A percentile compares a stretch with the other conserved stretches of the same genome.
Evolutionary conservation across 2,888 invertebrate species (phyloP).

Genomic region (Lathronympha strigana): DNA sequence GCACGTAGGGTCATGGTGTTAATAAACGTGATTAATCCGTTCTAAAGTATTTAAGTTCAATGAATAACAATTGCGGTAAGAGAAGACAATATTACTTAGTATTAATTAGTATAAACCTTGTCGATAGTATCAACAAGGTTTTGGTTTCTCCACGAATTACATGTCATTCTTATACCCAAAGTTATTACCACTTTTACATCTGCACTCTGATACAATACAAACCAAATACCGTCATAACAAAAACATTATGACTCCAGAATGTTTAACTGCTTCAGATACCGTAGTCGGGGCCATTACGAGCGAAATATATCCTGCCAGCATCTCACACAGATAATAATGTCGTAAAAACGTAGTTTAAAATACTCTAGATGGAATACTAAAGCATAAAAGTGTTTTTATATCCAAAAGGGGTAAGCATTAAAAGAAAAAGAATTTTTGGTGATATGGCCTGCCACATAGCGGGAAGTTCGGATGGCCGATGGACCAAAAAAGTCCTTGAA

Average conservation of each 20-base stretch:
- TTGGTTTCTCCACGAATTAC: background rate
- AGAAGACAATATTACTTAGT: no score
- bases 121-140: background rate
- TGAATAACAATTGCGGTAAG: no score
- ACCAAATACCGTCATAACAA: conserved; percentile 19
- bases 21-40: no score
- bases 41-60: no score
- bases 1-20: no score
- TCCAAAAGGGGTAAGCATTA: conserved; percentile 66
- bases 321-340: conserved; percentile 61
- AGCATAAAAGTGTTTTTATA: conserved; percentile 62
- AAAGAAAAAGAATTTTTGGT: conserved; percentile 47
- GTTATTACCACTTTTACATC: conserved; percentile 6
- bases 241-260: conserved; percentile 31
- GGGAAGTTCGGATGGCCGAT: no score
- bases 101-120: no score
- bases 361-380: conserved; percentile 64
- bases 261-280: conserved; percentile 33
- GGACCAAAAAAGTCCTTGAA: no score
- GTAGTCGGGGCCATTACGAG: conserved; percentile 30
- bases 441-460: no score
- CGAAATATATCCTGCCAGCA: conserved; percentile 38
- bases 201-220: conserved; percentile 13
- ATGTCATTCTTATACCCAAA: background rate
- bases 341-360: conserved; percentile 67